Base-by-base conservation (phyloP, 2,888 invertebrate species). In the Eustalomyia histrio region DNA sequence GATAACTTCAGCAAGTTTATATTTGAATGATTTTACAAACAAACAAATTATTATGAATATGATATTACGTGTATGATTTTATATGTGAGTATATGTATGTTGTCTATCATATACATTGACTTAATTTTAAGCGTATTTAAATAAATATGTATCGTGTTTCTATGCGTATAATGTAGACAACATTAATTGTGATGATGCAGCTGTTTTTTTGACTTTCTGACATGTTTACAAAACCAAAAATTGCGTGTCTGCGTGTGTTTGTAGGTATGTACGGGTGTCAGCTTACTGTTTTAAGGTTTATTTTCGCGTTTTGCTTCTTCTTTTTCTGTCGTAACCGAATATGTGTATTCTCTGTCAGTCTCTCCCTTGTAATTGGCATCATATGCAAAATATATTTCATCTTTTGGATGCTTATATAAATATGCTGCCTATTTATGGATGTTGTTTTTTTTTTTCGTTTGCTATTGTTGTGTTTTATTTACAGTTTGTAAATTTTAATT, bases 201-300 rank as follows among this genome's bases (percentile, higher is more conserved):
- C 60, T 69, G 79, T 60, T 79, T 67, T 57, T 57, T 57, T 57
- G 55, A 80, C 69, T 75, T 71, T 80, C 65, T 71, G 75, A 71
- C 75, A 80, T 65, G 71, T 61, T 75, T 61, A 71, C 61, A 75
- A 80, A 75, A 61, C 71, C 71, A 61, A 71, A 65, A 71, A 67
- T 18, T 67, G 65, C 60, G 35, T 65, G 43, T n/a, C 14, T n/a
- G 43, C n/a, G n/a, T 47, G n/a, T 47, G n/a, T 14, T 4, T 47
- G n/a, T 4, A 29, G 29, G 29, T 4, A 39, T 39, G 39, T 12
- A 14, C 12, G 39, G 10, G 12, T 39, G 12, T 14, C n/a, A n/a
- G 16, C 43, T 47, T 47, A 47, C 43, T 4, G 2, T 47, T n/a
- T n/a, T 16, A 47, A 47, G 43, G 43, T n/a, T 47, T 47, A 12